phyloP scores from a whole-genome alignment of 2,113 vertebrate genomes.

The Oryzias celebensis region DNA sequence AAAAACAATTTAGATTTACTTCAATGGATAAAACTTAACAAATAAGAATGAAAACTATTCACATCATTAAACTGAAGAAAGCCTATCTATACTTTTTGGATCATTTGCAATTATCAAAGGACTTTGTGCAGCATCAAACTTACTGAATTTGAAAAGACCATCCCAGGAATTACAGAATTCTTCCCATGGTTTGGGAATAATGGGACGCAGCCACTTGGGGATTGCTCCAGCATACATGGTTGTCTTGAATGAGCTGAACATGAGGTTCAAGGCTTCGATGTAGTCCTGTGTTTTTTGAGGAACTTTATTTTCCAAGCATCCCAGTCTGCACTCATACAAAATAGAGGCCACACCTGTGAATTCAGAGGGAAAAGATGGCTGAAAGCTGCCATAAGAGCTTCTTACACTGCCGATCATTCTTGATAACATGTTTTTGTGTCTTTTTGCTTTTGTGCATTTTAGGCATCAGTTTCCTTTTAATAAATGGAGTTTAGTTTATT shows the following conservation, averaged over 20 bases:
- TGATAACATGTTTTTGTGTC: no score
- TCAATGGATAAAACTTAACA: not conserved
- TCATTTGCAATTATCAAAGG: no score
- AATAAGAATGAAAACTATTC: not conserved
- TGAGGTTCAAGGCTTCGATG: conserved; percentile 87
- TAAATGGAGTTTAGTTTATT: no score
- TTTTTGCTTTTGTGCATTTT: no score
- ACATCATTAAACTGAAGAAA: no score
- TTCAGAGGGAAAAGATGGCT: not conserved
- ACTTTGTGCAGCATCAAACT: conserved; percentile 42
- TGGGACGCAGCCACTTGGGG: conserved; percentile 88
- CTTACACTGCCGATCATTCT: no score
- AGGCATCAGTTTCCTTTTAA: no score
- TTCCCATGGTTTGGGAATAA: conserved; percentile 90
- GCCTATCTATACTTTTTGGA: no score
- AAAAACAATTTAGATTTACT: conserved; percentile 2
- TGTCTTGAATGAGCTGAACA: conserved; percentile 96
- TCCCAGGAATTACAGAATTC: conserved; percentile 95
- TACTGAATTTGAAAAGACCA: conserved; percentile 94
- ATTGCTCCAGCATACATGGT: conserved; percentile 94
- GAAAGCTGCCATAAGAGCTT: not conserved
- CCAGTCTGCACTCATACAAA: conserved; percentile 86
- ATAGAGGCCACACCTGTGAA: conserved; percentile 85
- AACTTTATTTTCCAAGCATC: conserved; percentile 84
- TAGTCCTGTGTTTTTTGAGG: conserved; percentile 85